Conservation (phyloP, 2,888 invertebrate genomes). For the Boloria euphrosyne region DNA sequence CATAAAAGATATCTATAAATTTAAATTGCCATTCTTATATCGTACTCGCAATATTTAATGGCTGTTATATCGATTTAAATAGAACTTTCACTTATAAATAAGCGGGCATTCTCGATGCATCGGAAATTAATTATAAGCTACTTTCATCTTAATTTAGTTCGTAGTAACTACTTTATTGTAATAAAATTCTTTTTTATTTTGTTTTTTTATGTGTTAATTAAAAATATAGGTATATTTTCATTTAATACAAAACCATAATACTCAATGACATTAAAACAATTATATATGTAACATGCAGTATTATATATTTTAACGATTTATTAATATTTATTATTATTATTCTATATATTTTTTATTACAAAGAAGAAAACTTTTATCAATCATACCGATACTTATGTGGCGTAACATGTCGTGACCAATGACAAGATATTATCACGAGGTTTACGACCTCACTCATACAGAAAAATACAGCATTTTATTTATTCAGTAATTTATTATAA, state of each 20-base stretch:
- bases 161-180: background rate
- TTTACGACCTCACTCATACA: constrained; percentile 4
- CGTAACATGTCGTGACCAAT: background rate
- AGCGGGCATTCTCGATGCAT: constrained; percentile 18
- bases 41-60: constrained; percentile 5
- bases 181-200: background rate
- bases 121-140: constrained; percentile 27
- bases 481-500: background rate
- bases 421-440: constrained; percentile 4
- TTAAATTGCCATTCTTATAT: constrained; percentile 7
- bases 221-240: too few species aligned
- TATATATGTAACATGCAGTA: too few species aligned
- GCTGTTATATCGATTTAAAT: constrained; percentile 15
- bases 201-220: too few species aligned
- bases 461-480: constrained; percentile 1
- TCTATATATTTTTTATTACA: too few species aligned
- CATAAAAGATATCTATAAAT: constrained; percentile 3
- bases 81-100: constrained; percentile 24
- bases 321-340: too few species aligned
- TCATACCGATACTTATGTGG: too few species aligned
- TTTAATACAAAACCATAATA: too few species aligned
- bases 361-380: too few species aligned
- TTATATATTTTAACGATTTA: too few species aligned
- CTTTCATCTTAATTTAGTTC: constrained; percentile 21
- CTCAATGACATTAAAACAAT: too few species aligned